These are phyloP conservation scores for Valencia hispanica DNA, from an alignment of 2,797 vertebrate genomes.

Conservation along the genomic window DNA sequence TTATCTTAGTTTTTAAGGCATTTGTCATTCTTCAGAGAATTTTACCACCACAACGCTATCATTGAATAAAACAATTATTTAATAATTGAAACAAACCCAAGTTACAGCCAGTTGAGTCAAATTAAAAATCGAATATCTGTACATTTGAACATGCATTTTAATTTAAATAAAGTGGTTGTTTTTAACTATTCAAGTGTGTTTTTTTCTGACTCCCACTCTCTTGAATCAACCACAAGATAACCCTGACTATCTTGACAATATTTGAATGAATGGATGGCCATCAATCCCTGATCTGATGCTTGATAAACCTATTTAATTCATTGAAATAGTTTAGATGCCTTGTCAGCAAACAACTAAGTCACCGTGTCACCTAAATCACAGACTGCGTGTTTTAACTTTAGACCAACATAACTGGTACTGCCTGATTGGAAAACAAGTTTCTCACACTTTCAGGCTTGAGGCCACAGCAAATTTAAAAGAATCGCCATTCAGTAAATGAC, in stretches of 20 bases:
- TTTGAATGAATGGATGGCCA: not conserved
- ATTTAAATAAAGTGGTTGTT: not conserved
- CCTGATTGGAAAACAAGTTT: constrained; percentile 6
- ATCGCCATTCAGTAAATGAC: not conserved
- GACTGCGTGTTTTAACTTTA: not conserved
- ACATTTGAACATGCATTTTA: not conserved
- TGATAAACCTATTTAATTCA: not conserved
- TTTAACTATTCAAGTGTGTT: not conserved
- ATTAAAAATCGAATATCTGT: not conserved
- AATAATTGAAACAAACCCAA: not conserved
- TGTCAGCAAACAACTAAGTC: not conserved
- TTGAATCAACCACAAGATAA: not conserved
- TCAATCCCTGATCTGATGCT: not conserved
- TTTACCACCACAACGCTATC: not conserved
- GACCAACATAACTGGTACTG: constrained; percentile 14
- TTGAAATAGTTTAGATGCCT: not conserved
- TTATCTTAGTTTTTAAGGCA: not conserved
- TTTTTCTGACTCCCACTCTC: not conserved
- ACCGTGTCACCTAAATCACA: not conserved
- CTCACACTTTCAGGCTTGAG: constrained; percentile 8
- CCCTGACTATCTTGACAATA: not conserved
- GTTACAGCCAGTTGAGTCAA: not conserved
- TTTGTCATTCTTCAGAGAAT: not conserved
- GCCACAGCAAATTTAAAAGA: not conserved
- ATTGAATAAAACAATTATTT: not conserved